Conservation (phyloP, 2,888 invertebrate species). For the Halictus ligatus region DNA sequence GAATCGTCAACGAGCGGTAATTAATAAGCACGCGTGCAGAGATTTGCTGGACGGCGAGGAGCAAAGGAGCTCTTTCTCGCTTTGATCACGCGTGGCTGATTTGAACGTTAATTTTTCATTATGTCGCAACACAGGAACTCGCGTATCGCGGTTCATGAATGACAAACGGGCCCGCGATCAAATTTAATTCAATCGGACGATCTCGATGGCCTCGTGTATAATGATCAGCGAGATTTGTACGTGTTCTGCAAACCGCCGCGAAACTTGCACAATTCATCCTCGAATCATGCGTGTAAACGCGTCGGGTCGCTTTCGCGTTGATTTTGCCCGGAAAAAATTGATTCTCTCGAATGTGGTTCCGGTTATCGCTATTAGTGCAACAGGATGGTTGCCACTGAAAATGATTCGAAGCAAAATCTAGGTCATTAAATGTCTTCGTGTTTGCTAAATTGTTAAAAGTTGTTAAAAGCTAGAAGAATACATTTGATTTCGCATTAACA, state of each 20-base stretch:
- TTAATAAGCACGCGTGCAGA: neutral
- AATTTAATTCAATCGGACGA: slow-evolving; percentile 27
- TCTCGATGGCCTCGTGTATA: slow-evolving; percentile 25
- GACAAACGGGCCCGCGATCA: neutral
- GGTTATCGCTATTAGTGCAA: neutral
- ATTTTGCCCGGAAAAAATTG: neutral
- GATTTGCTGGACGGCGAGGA: neutral
- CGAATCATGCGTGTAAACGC: neutral
- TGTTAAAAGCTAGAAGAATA: no score
- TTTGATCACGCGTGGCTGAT: neutral
- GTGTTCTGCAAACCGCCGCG: neutral
- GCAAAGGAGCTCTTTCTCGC: neutral
- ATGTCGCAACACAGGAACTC: slow-evolving; percentile 20
- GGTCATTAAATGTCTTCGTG: no score
- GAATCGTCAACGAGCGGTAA: neutral
- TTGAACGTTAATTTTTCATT: slow-evolving; percentile 31
- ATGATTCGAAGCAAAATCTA: no score
- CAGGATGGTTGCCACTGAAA: no score
- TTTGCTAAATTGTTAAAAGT: no score
- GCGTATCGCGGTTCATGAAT: neutral
- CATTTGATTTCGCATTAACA: no score
- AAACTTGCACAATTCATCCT: neutral
- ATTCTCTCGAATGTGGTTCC: neutral
- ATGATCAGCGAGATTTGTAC: slow-evolving; percentile 1
- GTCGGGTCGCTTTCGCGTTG: neutral